Evolutionary conservation across 2,113 vertebrate species (phyloP).

Genomic region (Pseudolaguvia tuberculata): DNA sequence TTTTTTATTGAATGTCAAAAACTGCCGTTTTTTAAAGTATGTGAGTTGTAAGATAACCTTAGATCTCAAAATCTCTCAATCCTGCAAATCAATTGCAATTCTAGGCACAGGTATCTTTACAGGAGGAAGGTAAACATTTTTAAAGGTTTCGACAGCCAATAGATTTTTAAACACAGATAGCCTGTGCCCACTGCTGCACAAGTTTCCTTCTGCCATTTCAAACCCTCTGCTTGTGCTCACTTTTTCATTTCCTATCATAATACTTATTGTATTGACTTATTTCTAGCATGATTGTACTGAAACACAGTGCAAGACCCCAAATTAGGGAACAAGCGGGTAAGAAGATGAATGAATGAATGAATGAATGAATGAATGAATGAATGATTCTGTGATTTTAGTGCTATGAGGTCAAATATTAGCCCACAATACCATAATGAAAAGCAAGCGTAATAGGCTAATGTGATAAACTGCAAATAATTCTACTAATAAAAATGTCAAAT

Average conservation of each 20-base stretch:
- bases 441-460: conserved; percentile 31
- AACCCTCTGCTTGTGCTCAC: no score
- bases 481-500: conserved; percentile 24
- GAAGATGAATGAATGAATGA: no score
- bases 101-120: background rate
- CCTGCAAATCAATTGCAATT: background rate
- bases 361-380: no score
- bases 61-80: background rate
- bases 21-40: background rate
- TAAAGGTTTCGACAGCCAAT: conserved; percentile 3
- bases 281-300: background rate
- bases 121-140: background rate
- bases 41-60: background rate
- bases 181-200: background rate
- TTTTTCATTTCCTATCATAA: background rate
- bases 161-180: background rate
- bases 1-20: background rate
- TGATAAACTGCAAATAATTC: conserved; percentile 25
- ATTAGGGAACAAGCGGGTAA: no score
- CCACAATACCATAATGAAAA: conserved; percentile 2
- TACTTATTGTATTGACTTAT: background rate
- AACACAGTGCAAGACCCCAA: no score
- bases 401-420: background rate
- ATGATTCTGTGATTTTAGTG: background rate
- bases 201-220: background rate